Conservation (phyloP, 2,888 invertebrate species). For the Atrina japonica region DNA sequence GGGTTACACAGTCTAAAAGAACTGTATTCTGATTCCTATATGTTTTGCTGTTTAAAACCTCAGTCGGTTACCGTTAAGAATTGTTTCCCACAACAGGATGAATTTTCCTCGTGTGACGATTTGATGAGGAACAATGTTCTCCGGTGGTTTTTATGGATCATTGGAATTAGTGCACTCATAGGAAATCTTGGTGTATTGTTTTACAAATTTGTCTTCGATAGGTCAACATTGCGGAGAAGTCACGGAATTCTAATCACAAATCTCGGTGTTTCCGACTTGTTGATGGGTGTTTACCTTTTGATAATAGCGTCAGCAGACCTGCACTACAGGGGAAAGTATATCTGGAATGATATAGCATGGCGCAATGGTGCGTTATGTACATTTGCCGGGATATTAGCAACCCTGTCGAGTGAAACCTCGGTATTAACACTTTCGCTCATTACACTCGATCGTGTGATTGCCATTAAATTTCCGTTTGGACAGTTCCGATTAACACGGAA, state of each 20-base stretch:
- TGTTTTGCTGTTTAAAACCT: constrained; percentile 52
- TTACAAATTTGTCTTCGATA: constrained; percentile 27
- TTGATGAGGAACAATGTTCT: constrained; percentile 55
- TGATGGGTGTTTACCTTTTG: constrained; percentile 38
- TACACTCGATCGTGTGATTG: constrained; percentile 34
- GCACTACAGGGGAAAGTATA: constrained; percentile 32
- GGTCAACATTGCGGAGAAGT: constrained; percentile 28
- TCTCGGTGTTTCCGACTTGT: constrained; percentile 41
- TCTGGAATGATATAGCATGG: constrained; percentile 43
- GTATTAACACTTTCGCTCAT: constrained; percentile 37
- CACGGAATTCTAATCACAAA: constrained; percentile 49
- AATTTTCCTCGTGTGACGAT: constrained; percentile 65
- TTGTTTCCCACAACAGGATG: constrained; percentile 56
- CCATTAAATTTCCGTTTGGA: constrained; percentile 40
- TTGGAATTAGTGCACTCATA: constrained; percentile 50
- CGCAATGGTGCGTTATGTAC: constrained; percentile 27
- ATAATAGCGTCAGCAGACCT: constrained; percentile 40
- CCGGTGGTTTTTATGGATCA: constrained; percentile 54
- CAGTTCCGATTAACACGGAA: constrained; percentile 25
- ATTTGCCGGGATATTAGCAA: constrained; percentile 38
- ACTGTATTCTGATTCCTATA: constrained; percentile 45
- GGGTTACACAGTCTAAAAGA: constrained; percentile 33
- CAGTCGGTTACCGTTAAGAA: constrained; percentile 31
- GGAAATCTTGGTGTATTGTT: constrained; percentile 51
- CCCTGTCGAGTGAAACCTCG: constrained; percentile 37